Conservation (phyloP, 2,113 vertebrate species). For the Poeciliopsis retropinna region DNA sequence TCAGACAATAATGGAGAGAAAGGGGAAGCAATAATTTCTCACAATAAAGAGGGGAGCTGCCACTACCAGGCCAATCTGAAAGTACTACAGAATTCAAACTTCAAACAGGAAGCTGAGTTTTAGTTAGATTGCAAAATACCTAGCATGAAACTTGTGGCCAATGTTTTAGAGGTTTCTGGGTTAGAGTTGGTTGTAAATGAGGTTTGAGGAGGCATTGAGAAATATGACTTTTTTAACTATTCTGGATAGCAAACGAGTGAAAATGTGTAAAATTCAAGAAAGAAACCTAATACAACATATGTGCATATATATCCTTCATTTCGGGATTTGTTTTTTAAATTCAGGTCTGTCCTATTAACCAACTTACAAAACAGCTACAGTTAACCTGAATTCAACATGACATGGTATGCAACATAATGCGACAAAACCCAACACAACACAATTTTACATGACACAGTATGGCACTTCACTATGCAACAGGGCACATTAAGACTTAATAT, state of each 20-base stretch:
- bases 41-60: background rate
- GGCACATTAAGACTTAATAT: background rate
- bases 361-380: too few relatives aligned
- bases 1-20: background rate
- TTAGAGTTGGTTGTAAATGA: background rate
- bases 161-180: background rate
- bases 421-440: background rate
- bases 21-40: constrained; percentile 23
- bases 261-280: background rate
- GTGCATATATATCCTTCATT: too few relatives aligned
- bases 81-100: background rate
- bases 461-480: too few relatives aligned
- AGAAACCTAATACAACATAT: background rate
- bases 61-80: background rate
- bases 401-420: background rate
- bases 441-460: background rate
- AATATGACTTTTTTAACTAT: background rate
- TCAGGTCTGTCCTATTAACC: too few relatives aligned
- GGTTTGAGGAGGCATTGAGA: background rate
- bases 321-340: too few relatives aligned
- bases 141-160: background rate
- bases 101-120: constrained; percentile 60
- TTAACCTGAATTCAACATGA: too few relatives aligned
- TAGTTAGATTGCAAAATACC: background rate
- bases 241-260: background rate